Conservation (phyloP, 2,888 invertebrate genomes). For the Trissonchulus latispiculum region DNA sequence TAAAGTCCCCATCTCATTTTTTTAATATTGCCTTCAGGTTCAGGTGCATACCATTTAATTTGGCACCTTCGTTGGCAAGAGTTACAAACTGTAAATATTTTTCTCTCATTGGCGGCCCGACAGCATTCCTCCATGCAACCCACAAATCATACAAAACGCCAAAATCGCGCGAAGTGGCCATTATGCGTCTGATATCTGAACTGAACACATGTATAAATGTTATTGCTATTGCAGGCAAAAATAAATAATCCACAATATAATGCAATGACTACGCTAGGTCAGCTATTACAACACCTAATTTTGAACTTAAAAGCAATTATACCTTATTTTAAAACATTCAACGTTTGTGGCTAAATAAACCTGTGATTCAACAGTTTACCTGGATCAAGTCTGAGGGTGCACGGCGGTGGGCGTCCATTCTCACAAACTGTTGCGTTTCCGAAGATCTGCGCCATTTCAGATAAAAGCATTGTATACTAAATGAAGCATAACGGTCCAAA, state of each 20-base stretch:
- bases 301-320: too few species aligned
- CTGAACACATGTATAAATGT: too few species aligned
- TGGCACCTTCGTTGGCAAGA: slow-evolving; percentile 38
- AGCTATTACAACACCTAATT: too few species aligned
- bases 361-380: too few species aligned
- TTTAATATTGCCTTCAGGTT: background rate
- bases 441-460: slow-evolving; percentile 20
- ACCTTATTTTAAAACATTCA: too few species aligned
- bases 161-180: slow-evolving; percentile 12
- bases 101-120: slow-evolving; percentile 7
- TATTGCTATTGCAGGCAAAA: too few species aligned
- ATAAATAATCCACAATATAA: too few species aligned
- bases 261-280: too few species aligned
- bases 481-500: background rate
- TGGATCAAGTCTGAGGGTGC: slow-evolving; percentile 33
- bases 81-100: slow-evolving; percentile 34
- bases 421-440: slow-evolving; percentile 36
- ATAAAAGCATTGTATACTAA: slow-evolving; percentile 12
- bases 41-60: slow-evolving; percentile 30
- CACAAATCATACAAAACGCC: slow-evolving; percentile 19
- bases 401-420: slow-evolving; percentile 34
- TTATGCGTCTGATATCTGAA: slow-evolving; percentile 20
- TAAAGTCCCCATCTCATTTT: too few species aligned
- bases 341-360: too few species aligned
- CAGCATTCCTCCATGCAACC: slow-evolving; percentile 21